Percentiles rank a stretch among this genome's conserved stretches.
These are phyloP conservation scores for Glyptemys insculpta DNA, from an alignment of 2,797 vertebrate species.

Conservation along the genomic window DNA sequence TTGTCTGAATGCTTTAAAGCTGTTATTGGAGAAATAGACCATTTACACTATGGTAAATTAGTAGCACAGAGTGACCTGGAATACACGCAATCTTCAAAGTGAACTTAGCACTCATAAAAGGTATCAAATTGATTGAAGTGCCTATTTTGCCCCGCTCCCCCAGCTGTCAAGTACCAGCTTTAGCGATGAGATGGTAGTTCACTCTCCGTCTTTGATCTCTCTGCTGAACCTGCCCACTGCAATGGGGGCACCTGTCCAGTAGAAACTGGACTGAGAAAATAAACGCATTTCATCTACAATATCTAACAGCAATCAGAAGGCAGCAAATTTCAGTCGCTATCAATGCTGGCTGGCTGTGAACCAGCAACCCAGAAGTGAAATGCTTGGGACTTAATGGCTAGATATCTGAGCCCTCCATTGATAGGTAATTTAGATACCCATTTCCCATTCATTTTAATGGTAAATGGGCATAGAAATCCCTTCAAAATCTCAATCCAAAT, in stretches of 20 bases:
- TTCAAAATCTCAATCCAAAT: background rate
- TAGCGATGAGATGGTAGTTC: background rate
- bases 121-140: background rate
- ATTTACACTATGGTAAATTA: background rate
- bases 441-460: accelerated
- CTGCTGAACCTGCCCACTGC: background rate
- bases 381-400: background rate
- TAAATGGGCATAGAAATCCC: background rate
- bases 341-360: background rate
- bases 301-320: background rate
- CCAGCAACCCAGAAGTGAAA: background rate
- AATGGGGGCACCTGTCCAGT: accelerated
- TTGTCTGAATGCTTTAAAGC: background rate
- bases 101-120: accelerated
- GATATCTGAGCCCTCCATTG: background rate
- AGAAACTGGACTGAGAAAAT: accelerated
- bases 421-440: background rate
- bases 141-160: background rate
- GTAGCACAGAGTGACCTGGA: background rate
- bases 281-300: background rate
- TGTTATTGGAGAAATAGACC: background rate
- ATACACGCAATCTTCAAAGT: accelerated
- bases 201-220: background rate
- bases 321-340: background rate
- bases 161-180: background rate